These are phyloP conservation scores for Gavia stellata DNA, from an alignment of 2,113 vertebrate species.

Conservation along the genomic window DNA sequence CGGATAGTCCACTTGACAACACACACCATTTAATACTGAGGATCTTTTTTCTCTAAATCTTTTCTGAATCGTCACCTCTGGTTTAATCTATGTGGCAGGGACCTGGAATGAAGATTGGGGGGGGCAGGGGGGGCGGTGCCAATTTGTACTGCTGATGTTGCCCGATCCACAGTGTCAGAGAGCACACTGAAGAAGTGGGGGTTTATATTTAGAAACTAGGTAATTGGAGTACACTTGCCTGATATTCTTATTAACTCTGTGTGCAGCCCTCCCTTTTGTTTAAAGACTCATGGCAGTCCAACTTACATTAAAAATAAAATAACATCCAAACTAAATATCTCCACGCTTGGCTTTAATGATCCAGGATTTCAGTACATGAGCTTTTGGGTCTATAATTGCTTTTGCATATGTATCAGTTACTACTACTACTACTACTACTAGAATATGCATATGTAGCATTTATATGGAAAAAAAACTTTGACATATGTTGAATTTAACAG, in stretches of 20 bases:
- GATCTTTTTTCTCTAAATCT: not conserved
- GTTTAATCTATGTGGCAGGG: not conserved
- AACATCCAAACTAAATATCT: not conserved
- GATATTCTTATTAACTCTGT: not conserved
- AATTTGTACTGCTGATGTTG: not conserved
- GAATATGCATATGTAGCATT: not conserved
- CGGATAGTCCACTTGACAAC: too few species aligned
- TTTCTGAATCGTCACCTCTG: not conserved
- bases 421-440: too few species aligned
- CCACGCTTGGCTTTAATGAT: not conserved
- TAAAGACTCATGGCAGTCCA: rapidly evolving
- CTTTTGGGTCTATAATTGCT: not conserved
- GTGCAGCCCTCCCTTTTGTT: not conserved
- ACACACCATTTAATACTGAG: not conserved
- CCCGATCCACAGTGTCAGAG: not conserved
- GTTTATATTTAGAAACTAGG: not conserved
- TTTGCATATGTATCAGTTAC: not conserved
- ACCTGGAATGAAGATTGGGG: not conserved
- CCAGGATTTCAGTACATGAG: not conserved
- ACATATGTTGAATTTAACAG: not conserved
- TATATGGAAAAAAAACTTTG: not conserved
- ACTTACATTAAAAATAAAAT: not conserved
- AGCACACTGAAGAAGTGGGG: not conserved
- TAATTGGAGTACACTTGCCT: not conserved
- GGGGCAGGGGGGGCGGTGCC: not conserved